These are phyloP conservation scores for Morpho deidamia DNA, from an alignment of 2,888 invertebrate genomes.

Conservation along the genomic window DNA sequence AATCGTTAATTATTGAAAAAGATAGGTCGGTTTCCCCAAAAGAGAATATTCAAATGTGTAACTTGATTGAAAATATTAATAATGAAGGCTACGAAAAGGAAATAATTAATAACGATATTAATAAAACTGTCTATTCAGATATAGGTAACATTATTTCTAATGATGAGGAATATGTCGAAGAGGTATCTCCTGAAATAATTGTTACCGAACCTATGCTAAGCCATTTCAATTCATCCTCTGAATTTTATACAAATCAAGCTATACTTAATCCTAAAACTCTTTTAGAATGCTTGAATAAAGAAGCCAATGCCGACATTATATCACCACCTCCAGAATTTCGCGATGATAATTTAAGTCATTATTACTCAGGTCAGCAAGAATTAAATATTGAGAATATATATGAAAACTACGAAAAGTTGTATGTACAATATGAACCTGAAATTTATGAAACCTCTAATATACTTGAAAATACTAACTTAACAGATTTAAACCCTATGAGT, in stretches of 20 bases:
- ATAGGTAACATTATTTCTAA: not conserved
- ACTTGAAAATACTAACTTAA: not conserved
- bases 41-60: not conserved
- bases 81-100: not conserved
- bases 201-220: not conserved
- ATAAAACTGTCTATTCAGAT: not conserved
- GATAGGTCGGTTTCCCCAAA: not conserved
- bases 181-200: conserved; percentile 2
- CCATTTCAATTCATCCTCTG: conserved; percentile 12
- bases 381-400: not conserved
- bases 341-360: conserved; percentile 21
- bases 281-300: conserved; percentile 39
- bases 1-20: conserved; percentile 25
- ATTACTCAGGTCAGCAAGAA: not conserved
- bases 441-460: not conserved
- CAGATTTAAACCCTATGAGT: conserved; percentile 32
- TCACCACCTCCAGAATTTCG: conserved; percentile 56
- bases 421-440: not conserved
- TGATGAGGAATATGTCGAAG: not conserved
- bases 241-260: conserved; percentile 40
- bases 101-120: not conserved
- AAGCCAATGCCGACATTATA: conserved; percentile 34
- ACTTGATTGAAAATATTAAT: not conserved
- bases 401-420: not conserved
- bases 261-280: conserved; percentile 61